Base-by-base conservation (phyloP, 2,113 vertebrate genomes). In the Microtus richardsoni region DNA sequence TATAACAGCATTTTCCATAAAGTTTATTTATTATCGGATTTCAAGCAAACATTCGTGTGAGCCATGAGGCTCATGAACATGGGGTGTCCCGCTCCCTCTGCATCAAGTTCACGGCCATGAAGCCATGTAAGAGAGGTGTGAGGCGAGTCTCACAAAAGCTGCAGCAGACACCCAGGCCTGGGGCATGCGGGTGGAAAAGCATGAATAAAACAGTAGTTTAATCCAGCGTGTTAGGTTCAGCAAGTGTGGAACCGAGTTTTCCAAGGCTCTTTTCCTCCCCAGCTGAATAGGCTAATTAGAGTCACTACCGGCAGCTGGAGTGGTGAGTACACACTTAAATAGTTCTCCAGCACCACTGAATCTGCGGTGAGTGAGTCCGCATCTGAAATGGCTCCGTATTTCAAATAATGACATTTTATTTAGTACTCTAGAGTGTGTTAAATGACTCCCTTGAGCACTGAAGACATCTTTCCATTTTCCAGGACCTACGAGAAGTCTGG, bases 401-500 rank as follows among this genome's bases (percentile, higher is more conserved):
- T 98, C 98, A 98, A 98, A 97, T 98, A 98, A 98, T 98, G 98
- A 98, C 98, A 97, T 98, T 98, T 98, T 98, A 98, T 99, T 98
- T 98, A 98, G 98, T 97, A 94, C 97, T 98, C 96, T 97, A 95
- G 98, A 98, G 98, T 98, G 97, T 98, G 98, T 98, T 98, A 98
- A 98, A 98, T 98, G 94, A 93, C 95, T 98, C 98, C 97, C 98
- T 97, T 95, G 95, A 98, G 98, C 97, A 98, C 97, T 99, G 98
- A 99, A 98, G 97, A 93, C 97, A 96, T 98, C 98, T 97, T 95
- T 98, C 95, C 93, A 82, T 98, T 98, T 98, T 98, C 95, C 98
- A 99, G 99, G 99, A 99, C 97, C 98, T 99, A 89, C 99, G 99
- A 88, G 99, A 99, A 97, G 99, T 99, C 97, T 99, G 99, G 99